Percentiles rank a stretch among this genome's conserved stretches.
Conservation (phyloP, 2,888 invertebrate species). For the Calameuta filiformis region DNA sequence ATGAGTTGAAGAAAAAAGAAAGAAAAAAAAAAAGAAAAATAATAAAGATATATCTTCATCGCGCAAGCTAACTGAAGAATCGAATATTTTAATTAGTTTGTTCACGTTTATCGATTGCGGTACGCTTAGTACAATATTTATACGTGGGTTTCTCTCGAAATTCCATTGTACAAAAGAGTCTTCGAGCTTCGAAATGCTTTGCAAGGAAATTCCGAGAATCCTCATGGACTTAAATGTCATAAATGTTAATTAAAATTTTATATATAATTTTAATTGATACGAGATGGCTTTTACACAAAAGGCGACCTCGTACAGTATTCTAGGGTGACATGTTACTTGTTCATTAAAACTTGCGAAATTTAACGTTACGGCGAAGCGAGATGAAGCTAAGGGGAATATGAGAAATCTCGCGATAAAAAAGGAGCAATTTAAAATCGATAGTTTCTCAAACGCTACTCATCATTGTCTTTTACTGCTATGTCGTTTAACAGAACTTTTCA, state of each 20-base stretch:
- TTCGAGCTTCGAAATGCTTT: not conserved
- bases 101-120: not conserved
- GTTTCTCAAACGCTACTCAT: not conserved
- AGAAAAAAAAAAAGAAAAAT: slow-evolving; percentile 6
- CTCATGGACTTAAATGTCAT: not conserved
- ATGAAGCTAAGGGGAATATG: not conserved
- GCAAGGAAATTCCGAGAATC: not conserved
- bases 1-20: not conserved
- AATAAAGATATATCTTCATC: not conserved
- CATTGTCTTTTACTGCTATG: not conserved
- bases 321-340: slow-evolving; percentile 2
- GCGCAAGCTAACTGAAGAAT: not conserved
- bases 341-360: not conserved
- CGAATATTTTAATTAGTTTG: not conserved
- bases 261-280: slow-evolving; percentile 16
- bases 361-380: not conserved
- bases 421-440: not conserved
- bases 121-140: no score
- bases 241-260: not conserved
- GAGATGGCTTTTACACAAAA: not conserved
- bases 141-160: not conserved
- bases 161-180: not conserved
- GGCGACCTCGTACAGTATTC: slow-evolving; percentile 17
- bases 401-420: not conserved
- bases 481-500: slow-evolving; percentile 2